phyloP scores from a whole-genome alignment of 2,888 invertebrate genomes.

The Harpagoxenus sublaevis region DNA sequence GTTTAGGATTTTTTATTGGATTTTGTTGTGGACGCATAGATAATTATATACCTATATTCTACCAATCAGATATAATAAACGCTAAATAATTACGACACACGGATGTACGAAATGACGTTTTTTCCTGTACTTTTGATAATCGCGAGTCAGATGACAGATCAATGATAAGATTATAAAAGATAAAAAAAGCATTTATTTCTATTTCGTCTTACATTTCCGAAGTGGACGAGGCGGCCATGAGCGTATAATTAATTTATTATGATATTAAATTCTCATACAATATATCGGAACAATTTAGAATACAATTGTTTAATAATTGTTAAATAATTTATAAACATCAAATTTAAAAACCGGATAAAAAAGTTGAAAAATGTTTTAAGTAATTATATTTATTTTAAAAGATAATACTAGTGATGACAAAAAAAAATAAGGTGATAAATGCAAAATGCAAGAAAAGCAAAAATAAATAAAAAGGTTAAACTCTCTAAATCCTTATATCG shows the following conservation, averaged over 20 bases:
- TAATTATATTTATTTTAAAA: neutral
- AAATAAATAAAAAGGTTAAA: neutral
- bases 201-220: slow-evolving; percentile 7
- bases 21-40: neutral
- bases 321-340: neutral
- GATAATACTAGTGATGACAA: neutral
- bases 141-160: slow-evolving; percentile 38
- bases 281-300: neutral
- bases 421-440: neutral
- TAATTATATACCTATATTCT: neutral
- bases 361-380: neutral
- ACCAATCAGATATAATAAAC: neutral
- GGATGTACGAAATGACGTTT: slow-evolving; percentile 4
- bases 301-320: neutral
- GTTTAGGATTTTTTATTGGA: neutral
- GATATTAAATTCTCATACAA: slow-evolving; percentile 1
- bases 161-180: slow-evolving; percentile 53
- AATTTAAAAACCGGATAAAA: neutral
- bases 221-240: neutral
- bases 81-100: neutral
- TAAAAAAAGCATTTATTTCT: slow-evolving; percentile 44
- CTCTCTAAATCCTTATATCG: neutral
- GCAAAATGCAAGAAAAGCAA: neutral
- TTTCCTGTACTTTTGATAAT: slow-evolving; percentile 29
- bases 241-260: neutral